Percentiles rank a stretch among this genome's conserved stretches.
Conservation (phyloP, 35 echinoderm and acorn worm species). For the Anneissia japonica region DNA sequence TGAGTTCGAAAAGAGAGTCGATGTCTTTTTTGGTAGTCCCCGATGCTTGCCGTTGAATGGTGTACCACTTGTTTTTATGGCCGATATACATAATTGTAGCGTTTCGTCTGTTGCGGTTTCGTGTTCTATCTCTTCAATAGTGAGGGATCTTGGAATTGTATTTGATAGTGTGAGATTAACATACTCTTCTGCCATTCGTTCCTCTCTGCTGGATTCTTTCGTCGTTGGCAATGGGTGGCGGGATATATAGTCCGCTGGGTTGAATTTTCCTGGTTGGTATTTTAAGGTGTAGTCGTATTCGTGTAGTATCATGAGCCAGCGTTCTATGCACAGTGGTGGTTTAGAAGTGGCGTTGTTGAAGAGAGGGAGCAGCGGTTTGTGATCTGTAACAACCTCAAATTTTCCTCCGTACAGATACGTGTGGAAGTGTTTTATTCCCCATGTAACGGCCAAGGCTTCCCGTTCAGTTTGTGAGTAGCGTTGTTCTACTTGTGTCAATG, state of each 20-base stretch:
- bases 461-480: slow-evolving; percentile 54
- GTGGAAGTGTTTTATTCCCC: slow-evolving; percentile 26
- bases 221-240: slow-evolving; percentile 24
- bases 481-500: slow-evolving; percentile 29
- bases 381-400: slow-evolving; percentile 49
- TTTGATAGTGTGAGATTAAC: slow-evolving; percentile 17
- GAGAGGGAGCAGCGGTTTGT: slow-evolving; percentile 53
- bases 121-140: slow-evolving; percentile 14
- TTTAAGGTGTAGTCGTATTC: slow-evolving; percentile 30
- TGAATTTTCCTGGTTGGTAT: slow-evolving; percentile 34
- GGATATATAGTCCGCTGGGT: slow-evolving; percentile 67
- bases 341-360: slow-evolving; percentile 52
- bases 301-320: slow-evolving; percentile 58
- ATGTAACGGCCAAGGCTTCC: slow-evolving; percentile 44
- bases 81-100: slow-evolving; percentile 23
- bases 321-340: slow-evolving; percentile 41
- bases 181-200: slow-evolving; percentile 27
- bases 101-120: slow-evolving; percentile 27
- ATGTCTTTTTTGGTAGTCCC: not conserved
- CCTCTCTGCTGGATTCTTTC: not conserved
- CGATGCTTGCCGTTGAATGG: not conserved
- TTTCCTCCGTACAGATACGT: slow-evolving; percentile 36
- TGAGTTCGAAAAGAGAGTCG: slow-evolving; percentile 5
- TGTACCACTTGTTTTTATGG: slow-evolving; percentile 34
- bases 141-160: slow-evolving; percentile 33